phyloP scores from a whole-genome alignment of 2,113 vertebrate species.

The Rafetus swinhoei region DNA sequence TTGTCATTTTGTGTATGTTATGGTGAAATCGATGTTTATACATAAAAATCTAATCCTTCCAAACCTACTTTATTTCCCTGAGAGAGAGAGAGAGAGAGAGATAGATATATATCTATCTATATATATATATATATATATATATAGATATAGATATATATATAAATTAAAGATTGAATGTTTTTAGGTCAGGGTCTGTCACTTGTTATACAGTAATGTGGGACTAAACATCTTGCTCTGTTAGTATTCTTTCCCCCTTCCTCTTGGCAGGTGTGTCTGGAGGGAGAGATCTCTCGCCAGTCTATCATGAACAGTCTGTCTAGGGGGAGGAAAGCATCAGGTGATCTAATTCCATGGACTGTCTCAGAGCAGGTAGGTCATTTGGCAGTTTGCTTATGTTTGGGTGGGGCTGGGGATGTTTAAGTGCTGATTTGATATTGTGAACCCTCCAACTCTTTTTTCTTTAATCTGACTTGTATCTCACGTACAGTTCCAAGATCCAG shows the following conservation, averaged over 20 bases:
- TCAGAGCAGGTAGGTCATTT: slow-evolving; percentile 90
- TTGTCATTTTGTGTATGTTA: not conserved
- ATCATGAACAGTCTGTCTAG: slow-evolving; percentile 94
- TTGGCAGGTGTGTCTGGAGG: slow-evolving; percentile 93
- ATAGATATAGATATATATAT: too few relatives aligned
- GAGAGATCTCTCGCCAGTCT: slow-evolving; percentile 95
- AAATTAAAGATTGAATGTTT: not conserved
- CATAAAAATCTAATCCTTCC: not conserved
- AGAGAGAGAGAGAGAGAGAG: too few relatives aligned
- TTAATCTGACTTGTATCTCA: not conserved
- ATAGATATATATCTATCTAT: too few relatives aligned
- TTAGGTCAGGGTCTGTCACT: not conserved
- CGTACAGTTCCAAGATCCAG: slow-evolving; percentile 93
- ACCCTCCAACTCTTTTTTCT: not conserved
- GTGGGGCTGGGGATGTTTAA: rapidly evolving
- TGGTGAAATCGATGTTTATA: not conserved
- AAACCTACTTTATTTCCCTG: not conserved
- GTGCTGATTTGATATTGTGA: not conserved
- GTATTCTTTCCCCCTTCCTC: not conserved
- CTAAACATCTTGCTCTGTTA: not conserved
- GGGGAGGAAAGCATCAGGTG: slow-evolving; percentile 96
- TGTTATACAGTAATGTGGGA: not conserved
- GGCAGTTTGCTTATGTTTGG: not conserved
- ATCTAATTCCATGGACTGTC: slow-evolving; percentile 97
- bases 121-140: too few relatives aligned